Percentiles rank a stretch among this genome's conserved stretches.
These are phyloP conservation scores for Neolamprologus fasciatus DNA, from an alignment of 2,113 vertebrate species.

Conservation along the genomic window DNA sequence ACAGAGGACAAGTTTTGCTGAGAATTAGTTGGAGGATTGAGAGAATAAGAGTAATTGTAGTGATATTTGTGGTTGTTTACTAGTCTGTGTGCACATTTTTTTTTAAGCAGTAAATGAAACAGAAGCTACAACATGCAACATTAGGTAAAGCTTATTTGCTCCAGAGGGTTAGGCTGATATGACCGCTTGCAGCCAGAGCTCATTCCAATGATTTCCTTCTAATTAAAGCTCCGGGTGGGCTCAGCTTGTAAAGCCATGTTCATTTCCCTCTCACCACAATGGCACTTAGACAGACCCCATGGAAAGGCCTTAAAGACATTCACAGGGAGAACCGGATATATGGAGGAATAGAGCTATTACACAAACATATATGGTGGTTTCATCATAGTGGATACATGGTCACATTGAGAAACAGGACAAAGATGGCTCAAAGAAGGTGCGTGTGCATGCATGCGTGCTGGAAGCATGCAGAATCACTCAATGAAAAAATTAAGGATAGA, in stretches of 20 bases:
- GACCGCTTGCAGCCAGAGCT: neutral
- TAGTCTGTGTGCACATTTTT: neutral
- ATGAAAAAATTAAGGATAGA: neutral
- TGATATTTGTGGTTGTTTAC: neutral
- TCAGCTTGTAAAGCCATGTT: conserved; percentile 42
- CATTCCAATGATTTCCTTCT: conserved; percentile 38
- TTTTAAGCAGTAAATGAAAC: neutral
- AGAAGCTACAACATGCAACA: neutral
- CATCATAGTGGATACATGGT: conserved; percentile 4
- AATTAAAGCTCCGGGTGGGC: conserved; percentile 57
- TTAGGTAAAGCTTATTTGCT: neutral
- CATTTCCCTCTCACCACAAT: conserved; percentile 40
- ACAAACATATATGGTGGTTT: conserved; percentile 28
- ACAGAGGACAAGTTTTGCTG: neutral
- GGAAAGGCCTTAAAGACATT: conserved; percentile 26
- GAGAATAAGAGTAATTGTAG: neutral
- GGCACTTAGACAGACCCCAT: conserved; percentile 34
- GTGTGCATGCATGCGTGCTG: neutral
- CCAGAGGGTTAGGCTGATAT: neutral
- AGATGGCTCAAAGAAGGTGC: neutral
- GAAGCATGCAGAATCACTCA: neutral
- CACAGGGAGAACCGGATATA: conserved; percentile 7
- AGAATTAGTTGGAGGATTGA: neutral
- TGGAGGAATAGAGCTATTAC: conserved; percentile 6
- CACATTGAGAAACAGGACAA: conserved; percentile 5